Conservation (phyloP, 2,888 invertebrate genomes). For the Acholoe squamosa region DNA sequence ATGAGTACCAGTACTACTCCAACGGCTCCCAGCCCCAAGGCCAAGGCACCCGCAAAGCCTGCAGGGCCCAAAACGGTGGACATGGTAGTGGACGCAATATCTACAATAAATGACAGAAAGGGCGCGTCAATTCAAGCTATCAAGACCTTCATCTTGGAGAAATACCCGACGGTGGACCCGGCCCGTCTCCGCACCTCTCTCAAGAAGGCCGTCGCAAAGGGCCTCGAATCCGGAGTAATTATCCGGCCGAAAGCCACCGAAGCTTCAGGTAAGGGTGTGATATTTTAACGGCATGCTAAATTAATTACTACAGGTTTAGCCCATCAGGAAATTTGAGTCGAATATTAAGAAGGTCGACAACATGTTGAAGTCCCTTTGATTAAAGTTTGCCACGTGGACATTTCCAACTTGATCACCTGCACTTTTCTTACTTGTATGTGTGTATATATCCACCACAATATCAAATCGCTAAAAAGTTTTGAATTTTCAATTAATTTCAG, state of each 20-base stretch:
- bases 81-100: slow-evolving; percentile 61
- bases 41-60: neutral
- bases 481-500: no score
- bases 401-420: no score
- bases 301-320: no score
- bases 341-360: no score
- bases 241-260: slow-evolving; percentile 72
- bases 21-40: neutral
- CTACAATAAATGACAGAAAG: slow-evolving; percentile 64
- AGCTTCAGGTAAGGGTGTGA: slow-evolving; percentile 66
- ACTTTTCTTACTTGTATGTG: no score
- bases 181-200: slow-evolving; percentile 69
- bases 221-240: slow-evolving; percentile 71
- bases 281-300: no score
- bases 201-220: slow-evolving; percentile 73
- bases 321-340: no score
- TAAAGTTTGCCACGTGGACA: no score
- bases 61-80: slow-evolving; percentile 47
- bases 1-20: neutral
- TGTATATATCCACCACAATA: no score
- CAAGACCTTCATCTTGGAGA: slow-evolving; percentile 72
- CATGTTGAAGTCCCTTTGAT: no score
- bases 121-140: slow-evolving; percentile 74
- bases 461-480: no score
- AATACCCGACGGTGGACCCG: slow-evolving; percentile 71